Evolutionary conservation across 2,797 vertebrate genomes (phyloP).

Genomic region (Mus spretus): DNA sequence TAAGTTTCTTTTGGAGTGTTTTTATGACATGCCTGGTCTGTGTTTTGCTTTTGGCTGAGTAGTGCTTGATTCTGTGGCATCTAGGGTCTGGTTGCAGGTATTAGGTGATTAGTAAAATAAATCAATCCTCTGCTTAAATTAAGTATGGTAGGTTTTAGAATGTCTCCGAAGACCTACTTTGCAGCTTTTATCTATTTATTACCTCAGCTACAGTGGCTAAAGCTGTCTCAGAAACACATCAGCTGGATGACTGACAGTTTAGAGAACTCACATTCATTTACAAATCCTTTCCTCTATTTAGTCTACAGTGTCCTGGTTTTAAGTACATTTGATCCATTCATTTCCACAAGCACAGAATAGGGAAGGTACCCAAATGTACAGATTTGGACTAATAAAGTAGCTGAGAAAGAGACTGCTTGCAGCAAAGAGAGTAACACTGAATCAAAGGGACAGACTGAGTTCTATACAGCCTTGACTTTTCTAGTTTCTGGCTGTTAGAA

Average conservation of each 20-base stretch:
- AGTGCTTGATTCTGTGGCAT: not conserved
- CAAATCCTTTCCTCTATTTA: constrained; percentile 2
- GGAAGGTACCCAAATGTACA: not conserved
- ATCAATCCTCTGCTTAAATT: constrained; percentile 10
- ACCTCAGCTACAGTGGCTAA: not conserved
- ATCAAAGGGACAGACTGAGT: not conserved
- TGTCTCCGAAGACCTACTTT: not conserved
- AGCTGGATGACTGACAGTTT: constrained; percentile 16
- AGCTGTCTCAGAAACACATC: not conserved
- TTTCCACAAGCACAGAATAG: constrained; percentile 7
- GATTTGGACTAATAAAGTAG: not conserved
- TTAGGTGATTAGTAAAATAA: not conserved
- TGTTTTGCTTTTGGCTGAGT: not conserved
- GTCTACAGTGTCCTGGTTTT: constrained; percentile 8
- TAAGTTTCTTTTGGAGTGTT: not conserved
- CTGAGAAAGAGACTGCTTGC: not conserved
- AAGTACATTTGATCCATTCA: not conserved
- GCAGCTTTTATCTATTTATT: not conserved
- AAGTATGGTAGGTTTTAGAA: constrained; percentile 9
- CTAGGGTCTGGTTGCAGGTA: not conserved
- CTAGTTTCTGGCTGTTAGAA: not conserved
- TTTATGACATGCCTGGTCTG: not conserved
- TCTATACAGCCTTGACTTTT: constrained; percentile 24
- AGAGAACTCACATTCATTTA: constrained; percentile 34
- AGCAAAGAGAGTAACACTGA: not conserved